Percentiles rank a stretch among this genome's conserved stretches.
These are phyloP conservation scores for Stegodyphus dumicola DNA, from an alignment of 1,140 invertebrate genomes.

Conservation along the genomic window DNA sequence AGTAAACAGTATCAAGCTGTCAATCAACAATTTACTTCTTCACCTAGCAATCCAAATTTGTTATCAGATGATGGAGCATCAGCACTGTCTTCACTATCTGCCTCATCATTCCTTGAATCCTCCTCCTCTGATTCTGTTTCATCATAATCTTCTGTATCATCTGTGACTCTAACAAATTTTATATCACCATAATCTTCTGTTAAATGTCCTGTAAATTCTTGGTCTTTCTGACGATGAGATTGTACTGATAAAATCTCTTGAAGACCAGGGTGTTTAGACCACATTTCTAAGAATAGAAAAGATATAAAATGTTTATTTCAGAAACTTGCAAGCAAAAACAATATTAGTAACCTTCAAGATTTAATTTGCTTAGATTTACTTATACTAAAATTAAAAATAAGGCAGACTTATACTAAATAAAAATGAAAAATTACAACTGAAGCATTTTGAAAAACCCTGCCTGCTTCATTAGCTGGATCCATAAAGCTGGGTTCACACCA, in stretches of 20 bases:
- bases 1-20: neutral
- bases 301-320: neutral
- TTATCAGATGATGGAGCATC: conserved; percentile 33
- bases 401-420: too few species aligned
- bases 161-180: neutral
- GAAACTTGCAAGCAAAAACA: too few species aligned
- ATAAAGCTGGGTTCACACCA: too few species aligned
- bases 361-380: too few species aligned
- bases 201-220: neutral
- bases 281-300: neutral
- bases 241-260: conserved; percentile 29
- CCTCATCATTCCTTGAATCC: conserved; percentile 52
- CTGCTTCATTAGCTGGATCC: too few species aligned
- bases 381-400: too few species aligned
- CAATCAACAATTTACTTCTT: conserved; percentile 35
- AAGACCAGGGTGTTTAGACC: conserved; percentile 24
- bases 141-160: conserved; percentile 38
- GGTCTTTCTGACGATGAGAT: conserved; percentile 24
- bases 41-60: conserved; percentile 30
- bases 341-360: too few species aligned
- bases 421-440: too few species aligned
- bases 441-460: too few species aligned
- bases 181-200: neutral
- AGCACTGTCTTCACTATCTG: conserved; percentile 50
- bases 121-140: conserved; percentile 36